Percentiles rank a stretch among this genome's conserved stretches.
These are phyloP conservation scores for Anhinga anhinga DNA, from an alignment of 2,113 vertebrate species.

Conservation along the genomic window DNA sequence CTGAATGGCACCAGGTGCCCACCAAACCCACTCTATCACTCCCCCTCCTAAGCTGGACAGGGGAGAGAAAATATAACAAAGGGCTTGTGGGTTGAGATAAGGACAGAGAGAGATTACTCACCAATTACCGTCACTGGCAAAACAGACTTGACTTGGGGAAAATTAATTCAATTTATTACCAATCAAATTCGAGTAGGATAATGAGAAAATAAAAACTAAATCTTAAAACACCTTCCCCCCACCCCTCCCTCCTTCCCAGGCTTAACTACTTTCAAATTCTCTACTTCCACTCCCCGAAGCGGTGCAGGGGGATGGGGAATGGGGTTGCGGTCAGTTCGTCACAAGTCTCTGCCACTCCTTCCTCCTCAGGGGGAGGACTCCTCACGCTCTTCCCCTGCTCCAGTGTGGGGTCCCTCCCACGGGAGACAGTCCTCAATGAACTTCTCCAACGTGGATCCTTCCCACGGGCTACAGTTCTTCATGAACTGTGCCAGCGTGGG, in stretches of 20 bases:
- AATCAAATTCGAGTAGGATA: neutral
- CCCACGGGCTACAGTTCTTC: too few species aligned
- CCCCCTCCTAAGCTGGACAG: neutral
- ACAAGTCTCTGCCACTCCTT: neutral
- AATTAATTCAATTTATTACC: neutral
- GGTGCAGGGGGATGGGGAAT: too few species aligned
- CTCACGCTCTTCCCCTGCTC: too few species aligned
- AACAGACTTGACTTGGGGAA: neutral
- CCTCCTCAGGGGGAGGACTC: neutral
- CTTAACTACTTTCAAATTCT: neutral
- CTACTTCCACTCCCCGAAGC: too few species aligned
- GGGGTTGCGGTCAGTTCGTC: neutral
- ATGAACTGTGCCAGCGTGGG: neutral
- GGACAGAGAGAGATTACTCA: neutral
- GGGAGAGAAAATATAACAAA: neutral
- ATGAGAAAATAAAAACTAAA: neutral
- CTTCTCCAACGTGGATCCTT: too few species aligned
- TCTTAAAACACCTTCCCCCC: neutral
- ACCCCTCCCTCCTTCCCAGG: neutral
- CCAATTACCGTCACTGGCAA: neutral
- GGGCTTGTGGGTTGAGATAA: neutral
- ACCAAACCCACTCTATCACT: neutral
- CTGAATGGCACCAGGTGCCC: neutral
- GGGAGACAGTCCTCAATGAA: too few species aligned
- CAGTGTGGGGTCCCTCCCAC: neutral